Base-by-base conservation (phyloP, 2,797 vertebrate species). In the Spinibarbus caldwelli region DNA sequence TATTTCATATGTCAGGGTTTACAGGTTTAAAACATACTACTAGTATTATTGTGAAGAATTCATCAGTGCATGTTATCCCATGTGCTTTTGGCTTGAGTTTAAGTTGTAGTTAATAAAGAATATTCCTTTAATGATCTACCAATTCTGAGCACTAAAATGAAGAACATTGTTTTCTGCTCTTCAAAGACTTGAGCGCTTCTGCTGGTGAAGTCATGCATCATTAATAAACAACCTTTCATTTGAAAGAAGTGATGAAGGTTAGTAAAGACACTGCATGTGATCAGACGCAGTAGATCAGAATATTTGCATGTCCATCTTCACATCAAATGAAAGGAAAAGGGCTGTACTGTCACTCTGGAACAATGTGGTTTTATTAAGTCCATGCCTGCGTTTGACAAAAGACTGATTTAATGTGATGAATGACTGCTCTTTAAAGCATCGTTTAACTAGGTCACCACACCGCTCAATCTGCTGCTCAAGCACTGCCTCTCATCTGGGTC, bases 401-500 rank as follows among this genome's bases (percentile, higher is more conserved):
- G 90, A 92, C 90, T 29, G 85, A 93, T 94, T 94, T 93, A 93
- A 95, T 93, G 93, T 93, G 77, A 92, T 91, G 92, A 93, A 94
- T 83, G 91, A 88, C 90, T 91, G 90, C 88, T 93, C 93, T 90
- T 93, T 92, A 87, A 89, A 91, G 91, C 92, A 89, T 87, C 90
- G 92, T 41, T 91, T 96, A 94, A 96, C 93, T 94, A 93, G 94
- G 95, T 95, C 96, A 96, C 89, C 89, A 89, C 78, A 91, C 91
- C 93, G 93, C 91, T 91, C 91, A 94, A 96, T 95, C 91, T 93
- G 95, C 91, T 95, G 91, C 94, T 95, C 93, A 88, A 91, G 92
- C 89, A 90, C 94, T 94, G 94, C 92, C 88, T 92, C 93, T 95
- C 94, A 96, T 95, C 91, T 93, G 95, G 95, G 95, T 96, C 95